A percentile compares a stretch with the other conserved stretches of the same genome.
Evolutionary conservation across 2,888 invertebrate species (phyloP).

Genomic region (Protophormia terraenovae): DNA sequence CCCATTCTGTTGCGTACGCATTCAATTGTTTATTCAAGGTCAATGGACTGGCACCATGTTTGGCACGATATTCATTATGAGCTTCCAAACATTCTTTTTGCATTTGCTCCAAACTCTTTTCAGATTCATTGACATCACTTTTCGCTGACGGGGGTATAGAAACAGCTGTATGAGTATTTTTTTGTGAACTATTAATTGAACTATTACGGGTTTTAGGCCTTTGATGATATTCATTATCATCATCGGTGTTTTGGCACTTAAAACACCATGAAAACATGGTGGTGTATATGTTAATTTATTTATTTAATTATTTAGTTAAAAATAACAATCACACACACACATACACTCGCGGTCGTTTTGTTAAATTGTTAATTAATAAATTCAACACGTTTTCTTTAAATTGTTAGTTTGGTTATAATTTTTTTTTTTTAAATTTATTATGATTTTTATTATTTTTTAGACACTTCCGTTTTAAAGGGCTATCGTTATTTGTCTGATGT

Average conservation of each 20-base stretch:
- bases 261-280: slow-evolving; percentile 48
- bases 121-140: not conserved
- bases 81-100: slow-evolving; percentile 70
- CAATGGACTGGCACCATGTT: slow-evolving; percentile 86
- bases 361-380: not conserved
- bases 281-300: not conserved
- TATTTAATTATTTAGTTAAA: not conserved
- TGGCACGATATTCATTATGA: slow-evolving; percentile 87
- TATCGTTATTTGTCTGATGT: slow-evolving; percentile 16
- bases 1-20: slow-evolving; percentile 87
- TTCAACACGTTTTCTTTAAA: slow-evolving; percentile 12
- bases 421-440: slow-evolving; percentile 30
- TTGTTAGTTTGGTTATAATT: not conserved
- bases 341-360: too few relatives aligned
- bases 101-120: slow-evolving; percentile 53
- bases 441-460: slow-evolving; percentile 4
- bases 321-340: not conserved
- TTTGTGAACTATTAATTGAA: not conserved
- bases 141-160: not conserved
- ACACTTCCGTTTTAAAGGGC: slow-evolving; percentile 39
- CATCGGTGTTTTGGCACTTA: slow-evolving; percentile 7
- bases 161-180: not conserved
- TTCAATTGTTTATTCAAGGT: slow-evolving; percentile 85
- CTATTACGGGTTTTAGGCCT: slow-evolving; percentile 23
- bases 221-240: slow-evolving; percentile 29